Percentiles rank a stretch among this genome's conserved stretches.
Conservation (phyloP, 2,888 invertebrate species). For the Idaea aversata region DNA sequence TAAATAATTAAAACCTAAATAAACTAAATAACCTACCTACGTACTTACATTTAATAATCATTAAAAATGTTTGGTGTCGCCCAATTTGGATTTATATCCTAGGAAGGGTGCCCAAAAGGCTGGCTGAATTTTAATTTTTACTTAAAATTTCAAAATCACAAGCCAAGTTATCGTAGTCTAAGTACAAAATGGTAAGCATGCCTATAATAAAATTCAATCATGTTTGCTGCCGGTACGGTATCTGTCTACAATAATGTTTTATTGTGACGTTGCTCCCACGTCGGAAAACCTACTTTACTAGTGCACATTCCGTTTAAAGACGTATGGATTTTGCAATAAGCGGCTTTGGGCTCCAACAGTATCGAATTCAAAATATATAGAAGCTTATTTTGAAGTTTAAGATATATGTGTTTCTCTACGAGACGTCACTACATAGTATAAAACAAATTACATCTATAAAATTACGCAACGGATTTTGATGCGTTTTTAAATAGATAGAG, state of each 20-base stretch:
- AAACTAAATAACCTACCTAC: no score
- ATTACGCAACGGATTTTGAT: no score
- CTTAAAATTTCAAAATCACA: neutral
- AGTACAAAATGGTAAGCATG: constrained; percentile 42
- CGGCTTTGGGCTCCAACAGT: constrained; percentile 17
- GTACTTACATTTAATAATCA: no score
- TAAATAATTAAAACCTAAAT: no score
- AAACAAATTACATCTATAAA: no score
- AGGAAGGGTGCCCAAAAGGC: no score
- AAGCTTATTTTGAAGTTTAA: neutral
- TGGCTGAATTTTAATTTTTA: neutral
- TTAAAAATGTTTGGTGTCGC: no score
- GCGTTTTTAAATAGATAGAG: no score
- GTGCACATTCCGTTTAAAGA: constrained; percentile 40
- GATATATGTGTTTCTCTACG: neutral
- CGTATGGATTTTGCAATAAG: constrained; percentile 41
- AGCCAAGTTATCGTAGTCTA: neutral
- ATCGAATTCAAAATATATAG: neutral
- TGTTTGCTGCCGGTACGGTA: constrained; percentile 57
- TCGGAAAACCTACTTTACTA: constrained; percentile 44
- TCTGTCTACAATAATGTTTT: constrained; percentile 64
- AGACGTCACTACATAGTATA: no score
- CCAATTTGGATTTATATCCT: no score
- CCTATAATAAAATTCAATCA: constrained; percentile 75
- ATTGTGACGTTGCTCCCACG: constrained; percentile 74